Conservation (phyloP, 2,797 vertebrate genomes). For the Cryptoblepharus egeriae region DNA sequence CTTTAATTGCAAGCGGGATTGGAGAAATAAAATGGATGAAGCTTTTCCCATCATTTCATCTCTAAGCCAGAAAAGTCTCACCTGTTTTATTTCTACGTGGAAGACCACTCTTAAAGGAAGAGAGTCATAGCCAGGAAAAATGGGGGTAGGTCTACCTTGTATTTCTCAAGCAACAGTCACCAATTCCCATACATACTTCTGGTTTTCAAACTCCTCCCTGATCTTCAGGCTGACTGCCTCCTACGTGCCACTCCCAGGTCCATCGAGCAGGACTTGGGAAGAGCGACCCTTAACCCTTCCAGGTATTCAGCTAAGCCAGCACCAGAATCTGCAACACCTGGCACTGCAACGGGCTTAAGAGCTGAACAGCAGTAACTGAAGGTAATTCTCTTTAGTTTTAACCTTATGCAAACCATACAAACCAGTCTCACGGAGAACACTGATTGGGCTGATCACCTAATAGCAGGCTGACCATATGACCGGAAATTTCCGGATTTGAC, state of each 20-base stretch:
- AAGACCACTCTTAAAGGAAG: not conserved
- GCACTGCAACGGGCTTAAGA: not conserved
- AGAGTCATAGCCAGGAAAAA: no score
- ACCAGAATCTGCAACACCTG: slow-evolving; percentile 1
- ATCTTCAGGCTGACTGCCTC: not conserved
- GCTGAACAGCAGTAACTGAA: not conserved
- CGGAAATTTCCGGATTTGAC: no score
- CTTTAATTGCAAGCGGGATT: not conserved
- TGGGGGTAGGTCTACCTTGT: no score
- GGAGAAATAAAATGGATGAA: not conserved
- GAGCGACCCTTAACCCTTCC: slow-evolving; percentile 29
- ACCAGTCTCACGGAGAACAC: no score
- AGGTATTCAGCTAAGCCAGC: slow-evolving; percentile 1
- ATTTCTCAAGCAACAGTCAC: not conserved
- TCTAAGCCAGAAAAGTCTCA: not conserved
- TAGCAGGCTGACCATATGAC: no score
- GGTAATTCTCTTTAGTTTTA: slow-evolving; percentile 5
- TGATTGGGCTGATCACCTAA: not conserved
- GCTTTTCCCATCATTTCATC: not conserved
- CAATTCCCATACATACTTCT: not conserved
- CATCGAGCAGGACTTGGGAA: slow-evolving; percentile 23
- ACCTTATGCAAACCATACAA: not conserved
- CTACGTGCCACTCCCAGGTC: slow-evolving; percentile 29
- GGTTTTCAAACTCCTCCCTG: slow-evolving; percentile 6
- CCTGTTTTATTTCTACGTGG: not conserved